Base-by-base conservation (phyloP, 1,140 invertebrate genomes). In the Drosophila obscura region DNA sequence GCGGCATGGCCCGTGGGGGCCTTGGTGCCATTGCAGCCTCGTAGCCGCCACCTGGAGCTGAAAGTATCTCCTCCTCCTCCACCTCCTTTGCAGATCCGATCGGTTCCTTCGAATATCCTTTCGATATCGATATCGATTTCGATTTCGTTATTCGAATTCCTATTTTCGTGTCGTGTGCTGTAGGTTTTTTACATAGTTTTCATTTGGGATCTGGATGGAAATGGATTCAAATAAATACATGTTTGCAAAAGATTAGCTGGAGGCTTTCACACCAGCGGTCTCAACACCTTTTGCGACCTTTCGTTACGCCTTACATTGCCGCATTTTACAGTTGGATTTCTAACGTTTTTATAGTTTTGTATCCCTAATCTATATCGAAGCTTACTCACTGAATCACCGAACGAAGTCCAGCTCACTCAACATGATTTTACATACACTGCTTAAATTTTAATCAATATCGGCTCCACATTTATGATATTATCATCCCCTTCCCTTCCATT, bases 281-380 rank as follows among this genome's bases (percentile, higher is more conserved):
- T 52, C 62, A 71, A 50, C 51, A 66, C 73, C 76, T 45, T 39
- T 68, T 73, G 58, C 59, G 69, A 68, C 58, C 39, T 61, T 71
- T 74, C 52, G 56, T 71, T 69, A 69, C 52, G 66, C 64, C 49
- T 65, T 44, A 22, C 49, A 45, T 26, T 51, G 24, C 19, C 19
- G 19, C 19, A 19, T 19, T 19, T 19, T 1, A 19, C 19, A 19
- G 1, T 19, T 19, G 19, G 19, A 19, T 19, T 19, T 19, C 19
- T 19, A 1, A 19, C 2, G 19, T 19, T 19, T 19, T 19, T 19
- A 19, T 19, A 19, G 19, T 1, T 19, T 19, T 19, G 19, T 19
- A 19, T 19, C 19, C 19, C 19, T 19, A 19, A 1, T 19, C 19
- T 1, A 19, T 19, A 19, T 19, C 19, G 19, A 19, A 19, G 19